Evolutionary conservation across 2,888 invertebrate genomes (phyloP), one percentile per base, ranked within the genome.

Genomic region (Carterocephalus palaemon): DNA sequence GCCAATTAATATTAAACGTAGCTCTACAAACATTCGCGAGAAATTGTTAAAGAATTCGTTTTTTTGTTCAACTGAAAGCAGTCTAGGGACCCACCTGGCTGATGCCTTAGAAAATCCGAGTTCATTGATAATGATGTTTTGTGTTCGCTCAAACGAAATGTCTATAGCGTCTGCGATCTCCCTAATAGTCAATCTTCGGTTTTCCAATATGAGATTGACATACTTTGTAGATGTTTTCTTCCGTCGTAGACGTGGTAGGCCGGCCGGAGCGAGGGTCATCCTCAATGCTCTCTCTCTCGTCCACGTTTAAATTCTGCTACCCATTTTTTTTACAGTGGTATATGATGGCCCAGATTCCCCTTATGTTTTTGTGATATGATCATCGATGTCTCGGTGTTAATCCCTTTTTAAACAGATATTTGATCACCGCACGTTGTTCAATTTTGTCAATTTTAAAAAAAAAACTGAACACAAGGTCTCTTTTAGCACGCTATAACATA

Each of bases 281-380:
- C 49, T 52, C 22, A 12, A 51, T 46, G 34, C 28, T 52, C 39
- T 52, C 52, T 52, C 39, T 52, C 52, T 46, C 49, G 46, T 22
- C 51, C 49, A 28, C 49, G 47, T 43, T 57, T 54, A 24, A 56
- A 53, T 38, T 51, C 49, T 24, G 48, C 49, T 9, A 48, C 31
- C 47, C 34, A 47, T 10, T 49, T 53, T n/a, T 13, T 29, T 34
- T 10, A 34, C 34, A 23, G 10, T 23, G 13, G 34, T 12, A 15
- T 23, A 34, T 2, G 34, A 34, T 15, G 15, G 15, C 5, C n/a
- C 34, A 34, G 23, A 17, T 12, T 34, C 34, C 7, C 34, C 13
- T 22, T 26, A 47, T 16, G 20, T 34, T 16, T 7, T 34, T 12
- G 10, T 5, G 26, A 34, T 42, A 26, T 42, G 19, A 47, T 33